Evolutionary conservation across 2,797 vertebrate species (phyloP).

Genomic region (Syncerus caffer): DNA sequence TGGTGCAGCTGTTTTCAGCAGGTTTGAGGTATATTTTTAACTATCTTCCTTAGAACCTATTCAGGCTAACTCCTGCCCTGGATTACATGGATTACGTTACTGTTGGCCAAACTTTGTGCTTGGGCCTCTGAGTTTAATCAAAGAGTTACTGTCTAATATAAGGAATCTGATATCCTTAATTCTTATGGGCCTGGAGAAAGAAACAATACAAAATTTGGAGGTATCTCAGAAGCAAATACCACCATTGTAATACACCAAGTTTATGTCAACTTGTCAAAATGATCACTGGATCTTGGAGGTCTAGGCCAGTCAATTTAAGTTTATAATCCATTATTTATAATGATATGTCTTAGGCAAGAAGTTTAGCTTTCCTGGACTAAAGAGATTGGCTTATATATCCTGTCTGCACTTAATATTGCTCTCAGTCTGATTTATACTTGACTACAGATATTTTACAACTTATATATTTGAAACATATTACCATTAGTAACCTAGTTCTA

Average conservation of each 20-base stretch:
- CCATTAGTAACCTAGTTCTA: background rate
- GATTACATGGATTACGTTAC: conserved; percentile 37
- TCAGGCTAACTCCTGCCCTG: conserved; percentile 48
- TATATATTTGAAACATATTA: background rate
- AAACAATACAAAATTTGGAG: background rate
- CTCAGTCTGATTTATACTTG: background rate
- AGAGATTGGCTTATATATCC: background rate
- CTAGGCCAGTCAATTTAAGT: background rate
- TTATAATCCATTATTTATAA: background rate
- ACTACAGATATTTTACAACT: background rate
- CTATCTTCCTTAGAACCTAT: conserved; percentile 48
- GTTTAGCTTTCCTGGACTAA: background rate
- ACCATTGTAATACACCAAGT: background rate
- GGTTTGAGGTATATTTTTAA: conserved; percentile 35
- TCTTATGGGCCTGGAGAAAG: background rate
- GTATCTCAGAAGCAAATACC: background rate
- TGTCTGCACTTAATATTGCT: background rate
- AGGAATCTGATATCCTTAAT: background rate
- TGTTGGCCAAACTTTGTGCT: background rate
- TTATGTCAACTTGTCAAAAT: background rate
- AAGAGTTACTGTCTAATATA: conserved; percentile 30
- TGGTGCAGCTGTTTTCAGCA: conserved; percentile 60
- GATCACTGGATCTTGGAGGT: background rate
- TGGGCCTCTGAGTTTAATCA: conserved; percentile 33
- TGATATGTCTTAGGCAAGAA: background rate